Conservation (phyloP, 2,797 vertebrate species). For the Acrocephalus scirpaceus region DNA sequence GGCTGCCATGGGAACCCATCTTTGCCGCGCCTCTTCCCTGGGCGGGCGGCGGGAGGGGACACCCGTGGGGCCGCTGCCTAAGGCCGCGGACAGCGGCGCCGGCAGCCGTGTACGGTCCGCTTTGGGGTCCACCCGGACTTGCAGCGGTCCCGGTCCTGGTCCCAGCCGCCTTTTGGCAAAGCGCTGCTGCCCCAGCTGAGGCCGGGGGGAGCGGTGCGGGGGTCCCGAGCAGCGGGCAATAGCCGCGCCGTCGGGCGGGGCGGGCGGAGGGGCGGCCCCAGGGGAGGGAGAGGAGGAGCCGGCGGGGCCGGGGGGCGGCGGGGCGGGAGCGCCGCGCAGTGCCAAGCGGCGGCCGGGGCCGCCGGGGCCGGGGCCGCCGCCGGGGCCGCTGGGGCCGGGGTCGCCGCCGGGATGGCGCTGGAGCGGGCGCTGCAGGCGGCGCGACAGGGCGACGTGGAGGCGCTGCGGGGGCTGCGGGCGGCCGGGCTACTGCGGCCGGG, state of each 20-base stretch:
- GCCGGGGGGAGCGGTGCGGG: background rate
- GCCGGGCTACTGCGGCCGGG: slow-evolving; percentile 76
- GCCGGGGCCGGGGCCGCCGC: background rate
- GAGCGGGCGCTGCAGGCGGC: slow-evolving; percentile 87
- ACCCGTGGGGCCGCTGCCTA: too few species aligned
- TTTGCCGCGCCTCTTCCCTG: too few species aligned
- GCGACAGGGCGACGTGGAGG: slow-evolving; percentile 86
- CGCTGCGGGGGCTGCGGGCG: slow-evolving; percentile 79
- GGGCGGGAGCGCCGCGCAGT: background rate
- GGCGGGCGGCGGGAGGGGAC: background rate
- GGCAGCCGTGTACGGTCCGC: too few species aligned
- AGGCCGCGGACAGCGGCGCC: background rate
- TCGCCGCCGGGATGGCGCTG: slow-evolving; percentile 77
- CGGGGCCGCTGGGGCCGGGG: background rate
- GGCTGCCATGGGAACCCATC: background rate
- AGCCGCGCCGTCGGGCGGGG: background rate
- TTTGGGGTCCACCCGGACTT: background rate
- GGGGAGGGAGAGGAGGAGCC: slow-evolving; percentile 1
- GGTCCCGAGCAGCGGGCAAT: background rate
- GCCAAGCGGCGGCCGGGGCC: slow-evolving; percentile 24
- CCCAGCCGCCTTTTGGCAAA: background rate
- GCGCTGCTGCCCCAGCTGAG: background rate
- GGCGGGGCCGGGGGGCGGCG: background rate
- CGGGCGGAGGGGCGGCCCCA: background rate
- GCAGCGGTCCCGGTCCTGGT: background rate